Evolutionary conservation across 2,113 vertebrate species (phyloP).

Genomic region (Donacobius atricapilla): DNA sequence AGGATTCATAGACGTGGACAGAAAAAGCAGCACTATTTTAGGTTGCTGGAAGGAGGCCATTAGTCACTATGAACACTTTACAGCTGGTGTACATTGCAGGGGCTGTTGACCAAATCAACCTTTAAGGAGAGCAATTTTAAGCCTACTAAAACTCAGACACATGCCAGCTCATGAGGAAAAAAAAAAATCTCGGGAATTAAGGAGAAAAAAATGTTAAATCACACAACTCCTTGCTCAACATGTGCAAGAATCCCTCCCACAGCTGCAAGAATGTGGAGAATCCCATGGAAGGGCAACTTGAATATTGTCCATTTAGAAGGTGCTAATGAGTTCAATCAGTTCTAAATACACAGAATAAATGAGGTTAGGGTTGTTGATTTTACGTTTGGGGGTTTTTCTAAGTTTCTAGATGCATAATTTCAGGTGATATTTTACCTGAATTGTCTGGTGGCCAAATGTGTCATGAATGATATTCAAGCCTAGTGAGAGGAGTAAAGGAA

Average conservation of each 20-base stretch:
- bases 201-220: not conserved
- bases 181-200: not conserved
- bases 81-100: not conserved
- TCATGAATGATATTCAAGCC: not conserved
- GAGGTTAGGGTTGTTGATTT: not conserved
- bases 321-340: not conserved
- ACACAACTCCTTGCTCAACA: not conserved
- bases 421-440: not conserved
- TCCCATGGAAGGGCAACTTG: not conserved
- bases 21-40: not conserved
- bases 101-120: constrained; percentile 9
- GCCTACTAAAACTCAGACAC: not conserved
- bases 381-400: not conserved
- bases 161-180: not conserved
- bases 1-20: not conserved
- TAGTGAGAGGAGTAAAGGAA: not conserved
- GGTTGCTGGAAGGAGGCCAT: not conserved
- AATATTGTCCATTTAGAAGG: not conserved
- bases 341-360: not conserved
- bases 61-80: not conserved
- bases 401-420: not conserved
- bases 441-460: not conserved
- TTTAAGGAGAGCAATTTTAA: constrained; percentile 35
- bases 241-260: not conserved
- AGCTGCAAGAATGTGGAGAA: not conserved